Evolutionary conservation across 2,113 vertebrate species (phyloP).

Genomic region (Catharus bicknelli): DNA sequence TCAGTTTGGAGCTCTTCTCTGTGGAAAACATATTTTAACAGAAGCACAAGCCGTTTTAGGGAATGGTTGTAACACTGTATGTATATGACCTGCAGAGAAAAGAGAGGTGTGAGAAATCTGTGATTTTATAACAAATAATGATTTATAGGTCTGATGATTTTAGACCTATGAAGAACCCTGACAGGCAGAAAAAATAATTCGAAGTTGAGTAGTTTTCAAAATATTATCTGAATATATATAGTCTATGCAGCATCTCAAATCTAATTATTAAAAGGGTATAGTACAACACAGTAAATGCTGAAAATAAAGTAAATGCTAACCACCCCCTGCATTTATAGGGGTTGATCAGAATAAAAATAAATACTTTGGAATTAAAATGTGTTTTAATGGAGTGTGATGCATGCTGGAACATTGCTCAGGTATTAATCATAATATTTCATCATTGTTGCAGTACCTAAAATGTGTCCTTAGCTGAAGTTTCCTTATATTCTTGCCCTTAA

Average conservation of each 20-base stretch:
- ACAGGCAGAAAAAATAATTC: background rate
- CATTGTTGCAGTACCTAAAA: background rate
- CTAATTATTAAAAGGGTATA: background rate
- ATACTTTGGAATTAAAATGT: background rate
- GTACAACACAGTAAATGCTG: background rate
- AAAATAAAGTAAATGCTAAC: background rate
- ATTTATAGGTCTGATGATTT: background rate
- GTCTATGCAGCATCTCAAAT: background rate
- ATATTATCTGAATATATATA: background rate
- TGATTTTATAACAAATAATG: background rate
- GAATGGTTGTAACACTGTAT: background rate
- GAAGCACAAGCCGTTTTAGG: background rate
- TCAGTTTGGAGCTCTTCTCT: background rate
- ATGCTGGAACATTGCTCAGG: background rate
- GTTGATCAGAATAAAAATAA: background rate
- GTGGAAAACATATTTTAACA: background rate
- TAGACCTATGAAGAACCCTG: background rate
- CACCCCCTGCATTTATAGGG: background rate
- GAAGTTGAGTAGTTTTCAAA: background rate
- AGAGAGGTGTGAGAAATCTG: background rate
- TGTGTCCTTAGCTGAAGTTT: background rate
- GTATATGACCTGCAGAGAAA: background rate
- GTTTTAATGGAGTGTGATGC: background rate
- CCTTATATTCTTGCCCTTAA: background rate
- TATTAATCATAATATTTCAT: background rate